Percentiles rank a stretch among this genome's conserved stretches.
phyloP scores from a whole-genome alignment of 2,797 vertebrate species.

The Enteromius mattozi region DNA sequence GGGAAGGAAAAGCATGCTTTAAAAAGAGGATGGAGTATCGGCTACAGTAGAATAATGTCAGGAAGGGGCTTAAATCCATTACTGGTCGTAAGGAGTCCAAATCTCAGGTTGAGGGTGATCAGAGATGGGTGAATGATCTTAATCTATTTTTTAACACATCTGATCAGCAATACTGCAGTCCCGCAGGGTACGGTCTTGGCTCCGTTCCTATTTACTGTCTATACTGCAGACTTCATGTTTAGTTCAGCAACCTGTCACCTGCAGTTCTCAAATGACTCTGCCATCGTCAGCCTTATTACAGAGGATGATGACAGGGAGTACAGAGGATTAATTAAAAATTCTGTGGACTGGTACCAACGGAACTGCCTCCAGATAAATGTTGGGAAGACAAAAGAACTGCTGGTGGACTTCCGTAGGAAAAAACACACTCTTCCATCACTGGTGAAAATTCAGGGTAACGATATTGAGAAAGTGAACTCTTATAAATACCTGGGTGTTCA shows the following conservation, averaged over 20 bases:
- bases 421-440: neutral
- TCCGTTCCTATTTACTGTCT: no score
- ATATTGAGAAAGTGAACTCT: conserved; percentile 10
- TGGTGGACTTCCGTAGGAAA: neutral
- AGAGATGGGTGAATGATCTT: neutral
- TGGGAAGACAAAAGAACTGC: conserved; percentile 11
- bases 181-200: neutral
- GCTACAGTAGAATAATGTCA: conserved; percentile 13
- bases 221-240: neutral
- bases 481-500: neutral
- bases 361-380: neutral
- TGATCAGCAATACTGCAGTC: neutral
- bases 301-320: conserved; percentile 5
- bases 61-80: conserved; percentile 10
- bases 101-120: conserved; percentile 13
- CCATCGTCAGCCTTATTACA: neutral
- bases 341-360: neutral
- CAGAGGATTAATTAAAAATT: neutral
- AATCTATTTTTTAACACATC: conserved; percentile 12
- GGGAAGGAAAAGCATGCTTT: conserved; percentile 5
- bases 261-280: conserved; percentile 7
- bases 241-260: neutral
- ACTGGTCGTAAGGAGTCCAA: neutral
- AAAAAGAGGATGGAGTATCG: conserved; percentile 19
- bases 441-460: neutral